Conservation (phyloP, 2,113 vertebrate genomes). For the Crypturellus undulatus region DNA sequence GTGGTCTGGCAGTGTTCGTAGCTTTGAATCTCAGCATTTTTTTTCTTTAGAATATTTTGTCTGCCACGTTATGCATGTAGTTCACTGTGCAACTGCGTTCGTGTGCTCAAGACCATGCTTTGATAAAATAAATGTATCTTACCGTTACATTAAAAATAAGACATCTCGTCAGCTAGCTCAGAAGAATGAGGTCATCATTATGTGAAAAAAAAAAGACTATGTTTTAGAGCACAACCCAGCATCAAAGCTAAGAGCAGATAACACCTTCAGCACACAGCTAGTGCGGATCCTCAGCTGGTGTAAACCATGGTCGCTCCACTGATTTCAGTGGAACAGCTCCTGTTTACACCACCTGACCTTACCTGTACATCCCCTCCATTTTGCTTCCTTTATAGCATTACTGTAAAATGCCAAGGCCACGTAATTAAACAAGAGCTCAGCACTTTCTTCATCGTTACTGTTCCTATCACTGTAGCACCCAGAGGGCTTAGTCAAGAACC, state of each 20-base stretch:
- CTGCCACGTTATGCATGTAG: constrained; percentile 41
- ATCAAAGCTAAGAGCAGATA: constrained; percentile 39
- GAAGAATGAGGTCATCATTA: constrained; percentile 27
- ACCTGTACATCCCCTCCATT: neutral
- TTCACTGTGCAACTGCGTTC: constrained; percentile 69
- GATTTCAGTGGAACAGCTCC: neutral
- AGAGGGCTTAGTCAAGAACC: neutral
- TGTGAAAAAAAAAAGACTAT: neutral
- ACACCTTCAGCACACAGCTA: neutral
- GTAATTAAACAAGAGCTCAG: neutral
- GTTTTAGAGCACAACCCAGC: neutral
- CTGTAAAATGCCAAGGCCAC: neutral
- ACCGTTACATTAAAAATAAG: constrained; percentile 60
- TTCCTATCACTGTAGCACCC: neutral
- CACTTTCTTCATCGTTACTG: neutral
- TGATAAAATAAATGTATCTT: constrained; percentile 68
- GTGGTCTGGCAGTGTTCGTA: neutral
- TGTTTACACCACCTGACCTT: neutral
- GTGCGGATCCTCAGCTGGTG: neutral
- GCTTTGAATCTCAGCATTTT: constrained; percentile 40
- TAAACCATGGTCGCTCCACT: neutral
- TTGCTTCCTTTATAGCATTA: neutral
- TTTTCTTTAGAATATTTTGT: constrained; percentile 57
- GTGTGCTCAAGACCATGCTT: constrained; percentile 57
- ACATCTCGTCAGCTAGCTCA: constrained; percentile 57